These are phyloP conservation scores for Drosophila nigrodunni DNA, from an alignment of 1,140 invertebrate genomes.

Conservation along the genomic window DNA sequence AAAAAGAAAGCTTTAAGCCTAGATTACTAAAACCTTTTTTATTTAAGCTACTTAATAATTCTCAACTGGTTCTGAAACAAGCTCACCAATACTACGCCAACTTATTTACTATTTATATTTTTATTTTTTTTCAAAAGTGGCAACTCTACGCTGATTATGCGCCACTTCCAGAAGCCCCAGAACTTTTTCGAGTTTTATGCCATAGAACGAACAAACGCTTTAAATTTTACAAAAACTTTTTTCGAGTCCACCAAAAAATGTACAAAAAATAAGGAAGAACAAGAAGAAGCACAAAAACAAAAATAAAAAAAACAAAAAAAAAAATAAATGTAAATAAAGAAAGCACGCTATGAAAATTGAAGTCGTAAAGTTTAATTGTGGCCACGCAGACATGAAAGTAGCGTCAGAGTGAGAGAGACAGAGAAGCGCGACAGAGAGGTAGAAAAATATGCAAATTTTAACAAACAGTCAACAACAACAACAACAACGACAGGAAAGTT, in stretches of 20 bases:
- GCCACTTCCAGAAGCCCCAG: background rate
- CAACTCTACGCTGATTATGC: slow-evolving; percentile 19
- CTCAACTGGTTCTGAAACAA: no score
- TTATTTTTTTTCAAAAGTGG: background rate
- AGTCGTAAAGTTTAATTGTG: slow-evolving; percentile 78
- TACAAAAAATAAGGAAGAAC: slow-evolving; percentile 13
- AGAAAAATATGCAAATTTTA: slow-evolving; percentile 41
- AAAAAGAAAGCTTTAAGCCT: no score
- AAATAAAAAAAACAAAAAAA: slow-evolving; percentile 22
- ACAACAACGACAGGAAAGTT: slow-evolving; percentile 11
- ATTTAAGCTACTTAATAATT: no score
- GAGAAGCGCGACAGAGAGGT: no score
- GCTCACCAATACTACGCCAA: no score
- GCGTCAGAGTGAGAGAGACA: slow-evolving; percentile 5
- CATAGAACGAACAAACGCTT: slow-evolving; percentile 41
- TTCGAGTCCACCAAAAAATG: slow-evolving; percentile 24
- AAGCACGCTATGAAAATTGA: slow-evolving; percentile 61
- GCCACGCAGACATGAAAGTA: slow-evolving; percentile 42
- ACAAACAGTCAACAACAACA: slow-evolving; percentile 39
- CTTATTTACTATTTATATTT: no score
- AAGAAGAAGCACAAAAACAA: background rate
- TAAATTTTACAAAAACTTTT: slow-evolving; percentile 59
- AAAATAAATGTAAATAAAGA: slow-evolving; percentile 44
- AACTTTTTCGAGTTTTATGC: slow-evolving; percentile 1
- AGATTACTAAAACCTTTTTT: no score